Percentiles rank a stretch among this genome's conserved stretches.
These are phyloP conservation scores for Panopea generosa DNA, from an alignment of 2,888 invertebrate species.

Conservation along the genomic window DNA sequence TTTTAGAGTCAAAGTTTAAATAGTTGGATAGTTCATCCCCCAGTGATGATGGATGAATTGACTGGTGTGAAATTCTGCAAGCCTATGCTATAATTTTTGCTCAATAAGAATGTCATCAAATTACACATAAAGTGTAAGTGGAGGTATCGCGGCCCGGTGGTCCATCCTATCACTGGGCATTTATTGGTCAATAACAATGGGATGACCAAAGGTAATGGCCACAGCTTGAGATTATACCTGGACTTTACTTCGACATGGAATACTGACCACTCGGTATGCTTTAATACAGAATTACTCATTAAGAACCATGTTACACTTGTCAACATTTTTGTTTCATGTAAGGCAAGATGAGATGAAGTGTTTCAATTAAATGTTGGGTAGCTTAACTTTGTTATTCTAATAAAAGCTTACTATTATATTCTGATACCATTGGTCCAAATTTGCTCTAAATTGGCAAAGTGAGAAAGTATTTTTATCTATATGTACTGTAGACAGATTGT, in stretches of 20 bases:
- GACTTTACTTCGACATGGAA: neutral
- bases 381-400: no score
- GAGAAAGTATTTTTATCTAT: no score
- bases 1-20: no score
- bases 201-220: slow-evolving; percentile 16
- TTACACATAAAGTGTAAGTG: slow-evolving; percentile 18
- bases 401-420: no score
- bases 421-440: no score
- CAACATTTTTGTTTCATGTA: no score
- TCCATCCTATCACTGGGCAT: slow-evolving; percentile 7
- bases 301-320: neutral
- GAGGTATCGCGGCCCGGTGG: slow-evolving; percentile 20
- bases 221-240: neutral
- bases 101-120: slow-evolving; percentile 30
- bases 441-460: no score
- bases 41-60: slow-evolving; percentile 6
- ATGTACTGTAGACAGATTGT: no score
- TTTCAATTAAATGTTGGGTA: no score
- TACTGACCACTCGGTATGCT: slow-evolving; percentile 5
- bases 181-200: slow-evolving; percentile 39
- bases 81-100: slow-evolving; percentile 13
- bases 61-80: slow-evolving; percentile 11
- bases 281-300: neutral
- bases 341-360: no score
- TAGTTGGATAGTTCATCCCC: no score